Conservation (phyloP, 2,113 vertebrate species). For the Scolopax mira region DNA sequence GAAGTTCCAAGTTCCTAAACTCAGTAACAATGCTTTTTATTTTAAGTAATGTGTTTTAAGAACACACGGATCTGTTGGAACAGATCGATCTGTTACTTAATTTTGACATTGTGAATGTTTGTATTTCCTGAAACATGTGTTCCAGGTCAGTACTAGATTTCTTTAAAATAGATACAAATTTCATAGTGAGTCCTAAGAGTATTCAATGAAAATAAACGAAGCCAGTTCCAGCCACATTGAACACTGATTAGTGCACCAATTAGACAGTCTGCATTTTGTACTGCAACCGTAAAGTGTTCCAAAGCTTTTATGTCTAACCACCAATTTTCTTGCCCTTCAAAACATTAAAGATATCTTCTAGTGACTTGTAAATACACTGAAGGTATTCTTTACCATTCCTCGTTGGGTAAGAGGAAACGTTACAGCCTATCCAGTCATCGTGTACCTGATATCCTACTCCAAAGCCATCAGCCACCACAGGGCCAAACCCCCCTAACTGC, state of each 20-base stretch:
- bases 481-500: conserved; percentile 88
- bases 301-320: conserved; percentile 47
- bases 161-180: neutral
- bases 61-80: neutral
- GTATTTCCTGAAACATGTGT: neutral
- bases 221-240: neutral
- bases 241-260: neutral
- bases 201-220: neutral
- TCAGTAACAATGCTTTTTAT: neutral
- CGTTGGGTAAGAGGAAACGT: conserved; percentile 84
- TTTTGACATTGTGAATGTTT: neutral
- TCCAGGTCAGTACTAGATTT: neutral
- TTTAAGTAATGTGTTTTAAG: neutral
- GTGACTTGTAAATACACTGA: conserved; percentile 83
- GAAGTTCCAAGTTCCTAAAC: neutral
- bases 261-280: neutral
- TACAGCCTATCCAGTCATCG: conserved; percentile 90
- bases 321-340: conserved; percentile 83
- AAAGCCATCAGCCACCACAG: conserved; percentile 91
- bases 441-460: conserved; percentile 89
- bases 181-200: neutral
- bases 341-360: conserved; percentile 90
- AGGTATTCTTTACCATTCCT: conserved; percentile 88
- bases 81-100: neutral
- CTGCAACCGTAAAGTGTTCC: neutral